Evolutionary conservation across 2,797 vertebrate species (phyloP).

Genomic region (Stomatorhinus walkeri): DNA sequence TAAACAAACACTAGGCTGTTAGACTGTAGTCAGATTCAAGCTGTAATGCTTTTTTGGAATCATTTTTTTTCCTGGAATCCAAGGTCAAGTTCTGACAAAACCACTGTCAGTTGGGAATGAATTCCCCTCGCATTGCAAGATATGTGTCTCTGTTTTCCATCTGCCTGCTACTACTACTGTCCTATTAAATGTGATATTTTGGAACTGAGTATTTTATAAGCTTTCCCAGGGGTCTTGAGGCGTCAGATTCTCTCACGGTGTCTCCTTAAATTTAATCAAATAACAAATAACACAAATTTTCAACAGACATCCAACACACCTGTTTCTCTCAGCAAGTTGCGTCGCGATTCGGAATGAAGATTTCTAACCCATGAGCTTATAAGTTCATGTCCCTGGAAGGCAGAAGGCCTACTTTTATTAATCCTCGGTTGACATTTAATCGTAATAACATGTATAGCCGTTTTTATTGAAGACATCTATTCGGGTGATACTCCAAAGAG

Average conservation of each 20-base stretch:
- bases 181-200: background rate
- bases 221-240: background rate
- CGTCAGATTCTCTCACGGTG: background rate
- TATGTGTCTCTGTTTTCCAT: conserved; percentile 25
- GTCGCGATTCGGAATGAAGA: background rate
- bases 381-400: background rate
- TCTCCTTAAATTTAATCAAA: background rate
- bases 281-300: background rate
- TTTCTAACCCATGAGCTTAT: background rate
- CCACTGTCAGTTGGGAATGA: conserved; percentile 20
- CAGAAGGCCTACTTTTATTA: background rate
- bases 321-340: background rate
- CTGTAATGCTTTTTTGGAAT: conserved; percentile 35
- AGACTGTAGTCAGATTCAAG: background rate
- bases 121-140: conserved; percentile 13
- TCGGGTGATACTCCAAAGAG: background rate
- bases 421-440: background rate
- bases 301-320: background rate
- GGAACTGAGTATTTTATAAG: background rate
- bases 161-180: background rate
- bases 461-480: background rate
- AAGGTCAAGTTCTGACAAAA: conserved; percentile 33
- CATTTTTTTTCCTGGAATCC: conserved; percentile 26
- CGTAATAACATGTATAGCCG: background rate
- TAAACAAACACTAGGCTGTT: background rate